Evolutionary conservation across 1,140 invertebrate species (phyloP).

Genomic region (Hesperophylax magnus): DNA sequence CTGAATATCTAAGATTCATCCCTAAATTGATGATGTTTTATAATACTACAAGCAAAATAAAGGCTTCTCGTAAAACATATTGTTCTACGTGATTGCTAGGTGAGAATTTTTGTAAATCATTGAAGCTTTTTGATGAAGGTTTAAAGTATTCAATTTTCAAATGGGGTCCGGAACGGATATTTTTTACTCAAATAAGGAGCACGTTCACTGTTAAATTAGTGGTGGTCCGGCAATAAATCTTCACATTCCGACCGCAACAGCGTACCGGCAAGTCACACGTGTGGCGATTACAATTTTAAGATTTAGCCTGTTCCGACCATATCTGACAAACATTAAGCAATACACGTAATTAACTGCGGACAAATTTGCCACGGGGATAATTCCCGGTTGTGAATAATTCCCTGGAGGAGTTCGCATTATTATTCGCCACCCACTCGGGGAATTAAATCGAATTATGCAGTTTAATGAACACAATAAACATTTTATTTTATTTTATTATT

Average conservation of each 20-base stretch:
- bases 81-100: too few relatives aligned
- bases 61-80: too few relatives aligned
- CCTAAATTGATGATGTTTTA: background rate
- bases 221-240: conserved; percentile 31
- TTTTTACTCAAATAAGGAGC: conserved; percentile 44
- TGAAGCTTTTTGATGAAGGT: background rate
- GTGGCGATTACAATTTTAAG: conserved; percentile 27
- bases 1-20: background rate
- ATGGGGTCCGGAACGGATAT: background rate
- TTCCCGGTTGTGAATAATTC: conserved; percentile 7
- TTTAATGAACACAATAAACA: too few relatives aligned
- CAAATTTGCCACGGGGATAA: conserved; percentile 22
- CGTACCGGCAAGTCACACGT: conserved; percentile 5
- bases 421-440: background rate
- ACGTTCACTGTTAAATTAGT: conserved; percentile 47
- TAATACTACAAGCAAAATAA: too few relatives aligned
- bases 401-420: background rate
- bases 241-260: conserved; percentile 36
- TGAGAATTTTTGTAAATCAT: too few relatives aligned
- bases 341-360: conserved; percentile 11
- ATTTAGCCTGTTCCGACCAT: background rate
- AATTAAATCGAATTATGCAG: too few relatives aligned
- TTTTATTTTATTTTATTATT: too few relatives aligned
- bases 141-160: background rate
- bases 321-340: conserved; percentile 14